A percentile compares a stretch with the other conserved stretches of the same genome.
Evolutionary conservation across 2,888 invertebrate genomes (phyloP).

Genomic region (Epinotia demarniana): DNA sequence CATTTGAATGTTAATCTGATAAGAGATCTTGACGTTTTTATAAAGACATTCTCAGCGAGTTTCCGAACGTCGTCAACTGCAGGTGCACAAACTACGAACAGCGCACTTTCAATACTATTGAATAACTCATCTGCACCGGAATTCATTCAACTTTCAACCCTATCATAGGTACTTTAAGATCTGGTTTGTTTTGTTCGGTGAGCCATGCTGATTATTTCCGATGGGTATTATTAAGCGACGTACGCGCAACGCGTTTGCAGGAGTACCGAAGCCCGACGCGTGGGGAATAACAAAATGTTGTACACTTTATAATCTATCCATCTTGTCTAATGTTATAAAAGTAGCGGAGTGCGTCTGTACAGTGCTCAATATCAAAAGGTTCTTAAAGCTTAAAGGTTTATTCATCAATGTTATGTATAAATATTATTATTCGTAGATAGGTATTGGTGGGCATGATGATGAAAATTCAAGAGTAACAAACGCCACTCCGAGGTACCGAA

Average conservation of each 20-base stretch:
- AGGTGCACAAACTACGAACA: constrained; percentile 29
- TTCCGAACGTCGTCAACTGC: constrained; percentile 33
- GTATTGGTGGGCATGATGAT: no score
- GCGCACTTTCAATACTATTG: constrained; percentile 30
- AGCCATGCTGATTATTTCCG: constrained; percentile 47
- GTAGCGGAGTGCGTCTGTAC: constrained; percentile 4
- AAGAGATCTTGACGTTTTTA: constrained; percentile 11
- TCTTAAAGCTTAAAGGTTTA: no score
- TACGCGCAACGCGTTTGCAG: constrained; percentile 63
- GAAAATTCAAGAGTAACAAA: no score
- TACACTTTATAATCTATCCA: constrained; percentile 24
- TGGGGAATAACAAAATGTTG: constrained; percentile 65
- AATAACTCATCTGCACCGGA: constrained; percentile 13
- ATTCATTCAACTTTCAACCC: not conserved
- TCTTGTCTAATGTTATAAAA: constrained; percentile 25
- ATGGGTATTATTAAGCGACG: constrained; percentile 56
- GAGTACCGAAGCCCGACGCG: constrained; percentile 61
- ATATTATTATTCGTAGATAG: no score
- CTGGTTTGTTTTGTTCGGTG: not conserved
- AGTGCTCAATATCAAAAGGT: not conserved
- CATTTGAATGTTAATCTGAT: constrained; percentile 12
- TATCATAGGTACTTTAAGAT: not conserved
- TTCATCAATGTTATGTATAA: no score
- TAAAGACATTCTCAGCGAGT: constrained; percentile 1
- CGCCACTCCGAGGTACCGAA: no score